These are phyloP conservation scores for Trichonephila inaurata DNA, from an alignment of 1,140 invertebrate genomes.

Conservation along the genomic window DNA sequence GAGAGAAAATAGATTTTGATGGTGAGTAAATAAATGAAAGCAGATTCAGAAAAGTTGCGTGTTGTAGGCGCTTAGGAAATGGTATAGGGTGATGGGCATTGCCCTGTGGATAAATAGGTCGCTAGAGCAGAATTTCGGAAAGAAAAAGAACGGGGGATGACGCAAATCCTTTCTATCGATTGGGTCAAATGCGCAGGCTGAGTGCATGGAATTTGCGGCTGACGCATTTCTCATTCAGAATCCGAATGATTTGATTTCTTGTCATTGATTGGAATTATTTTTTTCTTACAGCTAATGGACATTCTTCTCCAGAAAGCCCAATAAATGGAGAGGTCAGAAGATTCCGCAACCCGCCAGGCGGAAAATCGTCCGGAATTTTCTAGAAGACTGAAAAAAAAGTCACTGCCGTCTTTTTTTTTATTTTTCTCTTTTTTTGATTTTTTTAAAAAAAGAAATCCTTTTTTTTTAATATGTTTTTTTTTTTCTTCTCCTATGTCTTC, in stretches of 20 bases:
- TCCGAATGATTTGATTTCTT: background rate
- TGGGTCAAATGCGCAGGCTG: background rate
- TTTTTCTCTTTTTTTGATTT: background rate
- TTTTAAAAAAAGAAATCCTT: constrained; percentile 26
- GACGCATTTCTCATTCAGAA: background rate
- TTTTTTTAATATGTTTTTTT: constrained; percentile 46
- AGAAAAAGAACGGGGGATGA: background rate
- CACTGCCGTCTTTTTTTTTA: background rate
- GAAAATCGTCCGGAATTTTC: constrained; percentile 74
- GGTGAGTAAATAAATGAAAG: background rate
- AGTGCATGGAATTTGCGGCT: background rate
- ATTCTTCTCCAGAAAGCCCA: constrained; percentile 62
- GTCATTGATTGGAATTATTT: background rate
- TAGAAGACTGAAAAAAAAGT: constrained; percentile 49
- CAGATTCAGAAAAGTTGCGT: background rate
- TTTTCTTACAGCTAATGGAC: constrained; percentile 54
- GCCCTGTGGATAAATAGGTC: background rate
- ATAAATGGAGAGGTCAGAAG: constrained; percentile 29
- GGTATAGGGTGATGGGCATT: background rate
- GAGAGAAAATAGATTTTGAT: too few species aligned
- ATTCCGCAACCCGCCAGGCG: constrained; percentile 63
- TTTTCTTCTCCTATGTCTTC: constrained; percentile 63
- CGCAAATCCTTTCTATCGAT: background rate
- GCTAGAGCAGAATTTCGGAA: background rate
- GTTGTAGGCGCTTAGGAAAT: background rate